Evolutionary conservation across 2,113 vertebrate species (phyloP).

Genomic region (Chaetops frenatus): DNA sequence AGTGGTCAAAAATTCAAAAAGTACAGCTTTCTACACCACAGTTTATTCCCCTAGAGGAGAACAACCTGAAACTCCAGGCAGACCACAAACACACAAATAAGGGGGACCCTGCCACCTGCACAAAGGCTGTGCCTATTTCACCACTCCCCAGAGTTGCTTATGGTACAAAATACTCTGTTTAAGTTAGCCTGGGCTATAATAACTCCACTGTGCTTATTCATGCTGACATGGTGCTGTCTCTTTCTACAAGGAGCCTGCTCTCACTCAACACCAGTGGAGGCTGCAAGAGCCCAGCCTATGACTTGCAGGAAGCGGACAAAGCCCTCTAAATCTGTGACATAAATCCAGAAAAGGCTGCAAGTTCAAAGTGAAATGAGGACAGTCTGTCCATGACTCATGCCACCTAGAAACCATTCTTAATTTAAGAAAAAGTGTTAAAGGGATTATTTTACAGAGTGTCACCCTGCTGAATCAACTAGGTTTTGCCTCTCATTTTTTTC

Average conservation of each 20-base stretch:
- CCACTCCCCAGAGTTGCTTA: background rate
- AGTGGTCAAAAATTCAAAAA: background rate
- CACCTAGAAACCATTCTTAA: conserved; percentile 43
- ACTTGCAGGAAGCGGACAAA: background rate
- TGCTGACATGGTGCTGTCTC: fast-evolving
- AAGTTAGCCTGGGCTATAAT: background rate
- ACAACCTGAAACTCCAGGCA: background rate
- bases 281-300: background rate
- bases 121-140: background rate
- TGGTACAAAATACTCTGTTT: background rate
- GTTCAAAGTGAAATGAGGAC: conserved; percentile 59
- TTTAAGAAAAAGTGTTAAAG: conserved; percentile 18
- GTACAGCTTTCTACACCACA: background rate
- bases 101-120: background rate
- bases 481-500: background rate
- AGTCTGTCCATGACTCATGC: conserved; percentile 31
- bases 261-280: background rate
- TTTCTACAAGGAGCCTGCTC: background rate
- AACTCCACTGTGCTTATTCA: background rate
- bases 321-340: conserved; percentile 20
- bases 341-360: conserved; percentile 58
- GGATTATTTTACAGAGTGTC: background rate
- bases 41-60: background rate
- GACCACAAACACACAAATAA: background rate
- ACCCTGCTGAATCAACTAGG: background rate